Evolutionary conservation across 1,140 invertebrate genomes (phyloP), one percentile per base, ranked within the genome.

Genomic region (Scylla paramamosain): DNA sequence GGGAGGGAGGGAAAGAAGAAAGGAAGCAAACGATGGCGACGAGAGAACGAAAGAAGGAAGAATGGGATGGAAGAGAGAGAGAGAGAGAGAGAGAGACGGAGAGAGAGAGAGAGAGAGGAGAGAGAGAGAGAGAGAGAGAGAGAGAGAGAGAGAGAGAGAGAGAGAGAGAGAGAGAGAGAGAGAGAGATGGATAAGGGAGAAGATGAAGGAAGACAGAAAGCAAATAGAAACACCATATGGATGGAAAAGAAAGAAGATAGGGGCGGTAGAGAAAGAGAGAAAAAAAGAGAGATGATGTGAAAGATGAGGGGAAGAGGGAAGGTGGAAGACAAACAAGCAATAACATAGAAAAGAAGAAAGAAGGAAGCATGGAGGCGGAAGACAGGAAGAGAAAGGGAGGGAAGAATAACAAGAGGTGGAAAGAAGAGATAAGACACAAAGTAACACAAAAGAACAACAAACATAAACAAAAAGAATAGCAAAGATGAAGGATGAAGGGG

Each of bases 191-290:
- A 90, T n/a, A n/a, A n/a, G n/a, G n/a, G n/a, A 31, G 39, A 39
- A 39, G 39, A 39, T 39, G 39, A 46, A 16, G 88, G 32, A 46
- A 90, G 88, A 90, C 31, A 90, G 88, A 90, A 46, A 16, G 45
- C 2, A 46, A n/a, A 31, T 31, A 46, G 32, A 90, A 14, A 90
- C 3, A 25, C 14, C 25, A 46, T 31, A 25, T n/a, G 32, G 32
- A 46, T 3, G 25, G 6, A 90, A 20, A 46, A 45, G 25, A n/a
- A 90, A 20, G 1, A 90, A n/a, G 45, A 25, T 10, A 90, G 20
- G 10, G 1, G 25, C 7, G n/a, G 45, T 32, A 45, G n/a, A 32
- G 20, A 45, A 46, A n/a, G 32, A 90, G 12, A 46, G 12, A 90
- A 39, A 20, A 90, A 46, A 90, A n/a, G 45, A n/a, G 12, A 46